Conservation (phyloP, 2,113 vertebrate species). For the human region DNA sequence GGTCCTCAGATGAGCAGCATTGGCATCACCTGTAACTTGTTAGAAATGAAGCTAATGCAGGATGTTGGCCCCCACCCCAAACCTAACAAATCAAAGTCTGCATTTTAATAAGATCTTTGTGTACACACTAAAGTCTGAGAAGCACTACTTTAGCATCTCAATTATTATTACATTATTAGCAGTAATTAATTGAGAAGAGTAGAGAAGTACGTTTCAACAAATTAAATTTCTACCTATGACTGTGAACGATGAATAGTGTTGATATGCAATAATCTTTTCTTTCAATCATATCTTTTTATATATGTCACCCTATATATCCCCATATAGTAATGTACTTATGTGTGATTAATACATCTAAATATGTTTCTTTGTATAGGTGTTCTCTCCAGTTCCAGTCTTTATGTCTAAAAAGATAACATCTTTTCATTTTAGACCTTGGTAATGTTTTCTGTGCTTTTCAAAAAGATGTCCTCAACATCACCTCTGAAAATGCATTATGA, state of each 20-base stretch:
- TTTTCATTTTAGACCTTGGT: not conserved
- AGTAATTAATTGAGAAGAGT: not conserved
- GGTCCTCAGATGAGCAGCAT: not conserved
- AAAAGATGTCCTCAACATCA: not conserved
- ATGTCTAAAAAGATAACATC: not conserved
- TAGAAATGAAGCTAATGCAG: not conserved
- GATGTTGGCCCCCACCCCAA: not conserved
- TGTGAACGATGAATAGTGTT: not conserved
- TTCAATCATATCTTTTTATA: not conserved
- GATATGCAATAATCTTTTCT: not conserved
- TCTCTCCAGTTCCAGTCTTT: not conserved
- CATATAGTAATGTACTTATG: not conserved
- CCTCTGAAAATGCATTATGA: not conserved
- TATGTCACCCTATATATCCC: not conserved
- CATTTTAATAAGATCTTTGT: not conserved
- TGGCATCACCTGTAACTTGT: not conserved
- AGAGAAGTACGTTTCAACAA: not conserved
- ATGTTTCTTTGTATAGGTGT: not conserved
- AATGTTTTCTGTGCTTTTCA: not conserved
- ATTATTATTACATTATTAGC: not conserved
- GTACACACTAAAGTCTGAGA: not conserved
- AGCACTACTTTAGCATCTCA: not conserved
- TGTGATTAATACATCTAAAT: not conserved
- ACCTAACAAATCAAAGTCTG: not conserved
- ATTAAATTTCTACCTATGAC: not conserved